Base-by-base conservation (phyloP, 1,140 invertebrate species). In the Drosophila erecta region DNA sequence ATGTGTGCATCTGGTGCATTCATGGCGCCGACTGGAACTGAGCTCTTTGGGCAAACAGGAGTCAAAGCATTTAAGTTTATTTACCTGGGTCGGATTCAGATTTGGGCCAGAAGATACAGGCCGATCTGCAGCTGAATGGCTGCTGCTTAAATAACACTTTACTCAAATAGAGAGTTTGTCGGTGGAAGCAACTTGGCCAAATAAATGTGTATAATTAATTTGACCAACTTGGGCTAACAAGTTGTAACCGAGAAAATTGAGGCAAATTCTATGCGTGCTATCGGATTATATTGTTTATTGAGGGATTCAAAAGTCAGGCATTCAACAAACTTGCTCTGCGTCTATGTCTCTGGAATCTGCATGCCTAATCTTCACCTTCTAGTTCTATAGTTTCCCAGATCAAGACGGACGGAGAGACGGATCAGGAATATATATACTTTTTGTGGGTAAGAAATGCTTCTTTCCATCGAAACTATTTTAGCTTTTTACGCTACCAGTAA, bases 51-150 rank as follows among this genome's bases (percentile, higher is more conserved):
- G 17, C 22, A 44, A 51, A 62, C 38, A 57, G 64, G 49, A 56
- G 53, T 71, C 51, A 66, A 58, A 70, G 74, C 69, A 67, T 81
- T 86, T 86, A 81, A 81, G 76, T 86, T 79, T 75, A 86, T 86
- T 86, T 87, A 79, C 58, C 70, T 66, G 49, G 44, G 15, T 47
- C 46, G 30, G 38, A 41, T 35, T 60, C 55, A 59, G 60, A 64
- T 60, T 61, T 43, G 20, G 60, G 15, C 17, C 60, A 60, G 37
- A 30, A 66, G 64, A 65, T 51, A 35, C 20, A 43, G 22, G 14
- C 6, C 41, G 47, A 71, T 56, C 53, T 41, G 37, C 5, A 8
- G 65, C 66, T 56, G 66, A 70, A 70, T 49, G 27, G 66, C 66
- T 35, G 15, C 12, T 43, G 44, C 37, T 59, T 43, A 51, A 50